Evolutionary conservation across 2,113 vertebrate genomes (phyloP).

Genomic region (Melanocharis versteri): DNA sequence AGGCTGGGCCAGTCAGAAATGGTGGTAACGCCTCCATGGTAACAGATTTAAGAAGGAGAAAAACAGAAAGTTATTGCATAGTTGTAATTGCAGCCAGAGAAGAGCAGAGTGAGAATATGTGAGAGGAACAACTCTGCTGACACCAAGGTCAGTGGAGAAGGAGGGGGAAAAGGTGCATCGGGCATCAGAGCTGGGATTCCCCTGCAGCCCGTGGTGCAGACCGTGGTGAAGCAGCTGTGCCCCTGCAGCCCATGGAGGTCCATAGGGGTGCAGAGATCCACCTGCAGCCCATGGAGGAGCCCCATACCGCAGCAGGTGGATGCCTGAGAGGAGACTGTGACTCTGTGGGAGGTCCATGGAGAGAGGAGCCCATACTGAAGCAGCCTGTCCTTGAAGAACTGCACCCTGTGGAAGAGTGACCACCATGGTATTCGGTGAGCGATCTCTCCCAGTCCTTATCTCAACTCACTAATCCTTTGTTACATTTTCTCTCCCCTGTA

Average conservation of each 20-base stretch:
- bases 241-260: background rate
- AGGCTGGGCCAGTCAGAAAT: background rate
- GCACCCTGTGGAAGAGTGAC: background rate
- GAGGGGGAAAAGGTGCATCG: too few species aligned
- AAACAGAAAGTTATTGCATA: background rate
- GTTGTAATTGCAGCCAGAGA: background rate
- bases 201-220: accelerated
- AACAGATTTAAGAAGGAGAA: background rate
- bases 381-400: background rate
- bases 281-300: background rate
- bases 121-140: background rate
- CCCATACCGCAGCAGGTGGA: background rate
- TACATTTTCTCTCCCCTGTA: background rate
- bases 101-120: background rate
- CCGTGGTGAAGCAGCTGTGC: background rate
- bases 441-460: background rate
- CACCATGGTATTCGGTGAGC: background rate
- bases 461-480: background rate
- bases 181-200: background rate
- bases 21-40: background rate
- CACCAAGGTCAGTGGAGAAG: background rate
- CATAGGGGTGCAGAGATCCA: background rate
- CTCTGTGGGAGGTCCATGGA: background rate
- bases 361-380: background rate
- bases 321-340: background rate